Evolutionary conservation across 1,140 invertebrate genomes (phyloP), one percentile per base, ranked within the genome.

Genomic region (Bradynema listronoti): DNA sequence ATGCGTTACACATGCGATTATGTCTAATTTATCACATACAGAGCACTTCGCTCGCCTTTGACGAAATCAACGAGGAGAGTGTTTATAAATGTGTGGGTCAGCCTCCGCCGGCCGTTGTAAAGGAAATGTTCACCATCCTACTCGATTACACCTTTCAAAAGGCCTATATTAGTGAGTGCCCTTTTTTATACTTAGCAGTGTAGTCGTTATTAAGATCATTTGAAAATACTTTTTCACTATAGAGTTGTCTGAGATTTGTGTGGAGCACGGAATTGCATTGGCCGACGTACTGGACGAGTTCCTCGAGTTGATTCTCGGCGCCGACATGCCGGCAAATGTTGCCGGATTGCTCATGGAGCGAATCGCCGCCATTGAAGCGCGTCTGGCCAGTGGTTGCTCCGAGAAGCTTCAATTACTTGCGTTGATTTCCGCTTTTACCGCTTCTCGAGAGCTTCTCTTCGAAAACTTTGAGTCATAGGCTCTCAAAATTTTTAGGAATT

Each of bases 61-160:
- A 87, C 68, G 80, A 83, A 61, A 88, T 96, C 0, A 88, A 85
- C 65, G 90, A 93, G 81, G 85, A 91, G 60, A 89, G 86, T 79
- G 91, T 98, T 1, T 98, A 98, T 78, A 85, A 85, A 3, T 98
- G 93, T 80, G 90, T 96, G 19, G 94, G 93, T 0, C 92, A 97
- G 81, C 94, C 94, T 6, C 80, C 91, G 29, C 85, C 87, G 58
- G 82, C 84, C 34, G 92, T 97, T 78, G 91, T 98, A 69, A 86
- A 87, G 29, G 29, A 46, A n/a, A 67, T 77, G 36, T 51, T 78
- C 4, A 49, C 49, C 14, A 52, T 58, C 24, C 58, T 78, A 9
- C 54, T 78, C n/a, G 72, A 78, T 39, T 59, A 68, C 5, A 47
- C 60, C n/a, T 53, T 75, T 30, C 57, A 68, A 14, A 33, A 53